Evolutionary conservation across 2,113 vertebrate species (phyloP), one percentile per base, ranked within the genome.

Genomic region (Festucalex cinctus): DNA sequence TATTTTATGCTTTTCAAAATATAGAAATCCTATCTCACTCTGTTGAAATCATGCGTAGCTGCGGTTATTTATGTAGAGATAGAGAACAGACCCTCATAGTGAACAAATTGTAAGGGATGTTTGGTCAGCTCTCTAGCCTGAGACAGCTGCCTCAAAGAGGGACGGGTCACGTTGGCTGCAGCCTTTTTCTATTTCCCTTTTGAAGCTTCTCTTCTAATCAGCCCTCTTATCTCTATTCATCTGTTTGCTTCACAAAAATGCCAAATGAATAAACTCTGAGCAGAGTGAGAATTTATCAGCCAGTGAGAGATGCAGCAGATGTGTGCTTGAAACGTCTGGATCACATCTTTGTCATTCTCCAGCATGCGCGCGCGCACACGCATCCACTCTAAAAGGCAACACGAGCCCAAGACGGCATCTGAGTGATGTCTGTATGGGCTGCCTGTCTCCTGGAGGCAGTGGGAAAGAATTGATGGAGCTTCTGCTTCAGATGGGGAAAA

Each of bases 161-260:
- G 44, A 51, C 62, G 71, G 73, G 63, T 88, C 77, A 79, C 84
- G 82, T 85, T 77, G 68, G 85, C 84, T 85, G 65, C 70, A 65
- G 77, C 78, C 83, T 83, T 73, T 74, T 63, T 75, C 62, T 65
- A 65, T 60, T 65, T 36, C 32, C 53, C 74, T 89, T 92, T 93
- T 91, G 86, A 92, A 91, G 88, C 66, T 86, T 60, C 69, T 86
- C 86, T 91, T 92, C 91, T 91, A 86, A 92, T 90, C 86, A 88
- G 79, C 53, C 54, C 70, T 81, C 79, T 84, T 54, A 77, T 83
- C 76, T 48, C 77, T 83, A 62, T 61, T 76, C 73, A 80, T 80
- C 80, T 66, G 75, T 83, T 83, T 83, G 72, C 63, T 61, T 69
- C 68, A 71, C 65, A 65, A 63, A 83, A 83, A 83, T 44, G 35